A percentile compares a stretch with the other conserved stretches of the same genome.
These are phyloP conservation scores for Eleutherodactylus coqui DNA, from an alignment of 2,797 vertebrate genomes.

Conservation along the genomic window DNA sequence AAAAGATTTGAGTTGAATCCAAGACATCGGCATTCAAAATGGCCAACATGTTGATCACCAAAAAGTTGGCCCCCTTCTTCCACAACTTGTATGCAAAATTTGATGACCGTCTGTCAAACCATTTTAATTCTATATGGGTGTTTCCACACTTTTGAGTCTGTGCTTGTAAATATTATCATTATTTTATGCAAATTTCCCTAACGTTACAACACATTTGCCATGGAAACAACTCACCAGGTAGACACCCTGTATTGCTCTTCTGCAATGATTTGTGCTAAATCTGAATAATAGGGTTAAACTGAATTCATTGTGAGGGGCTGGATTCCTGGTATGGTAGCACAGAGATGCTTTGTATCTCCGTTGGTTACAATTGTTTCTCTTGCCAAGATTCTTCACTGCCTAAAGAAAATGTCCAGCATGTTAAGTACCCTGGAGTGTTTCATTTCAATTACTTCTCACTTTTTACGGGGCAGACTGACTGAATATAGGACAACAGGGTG, in stretches of 20 bases:
- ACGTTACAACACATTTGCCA: no score
- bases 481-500: conserved; percentile 24
- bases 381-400: conserved; percentile 34
- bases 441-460: conserved; percentile 29
- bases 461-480: conserved; percentile 25
- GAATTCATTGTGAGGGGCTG: neutral
- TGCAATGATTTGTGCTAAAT: neutral
- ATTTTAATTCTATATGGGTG: no score
- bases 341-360: conserved; percentile 15
- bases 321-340: conserved; percentile 13
- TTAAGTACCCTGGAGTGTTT: conserved; percentile 39
- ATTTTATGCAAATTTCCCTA: no score
- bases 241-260: neutral
- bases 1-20: no score
- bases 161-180: no score
- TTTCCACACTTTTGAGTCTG: no score
- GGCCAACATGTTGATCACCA: no score
- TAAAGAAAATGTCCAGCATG: conserved; percentile 30
- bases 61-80: no score
- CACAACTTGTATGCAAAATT: no score
- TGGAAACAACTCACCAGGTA: no score
- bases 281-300: neutral
- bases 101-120: no score
- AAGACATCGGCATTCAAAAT: no score
- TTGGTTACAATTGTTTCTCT: conserved; percentile 19